Percentiles rank a stretch among this genome's conserved stretches.
Evolutionary conservation across 1,140 invertebrate species (phyloP).

Genomic region (Proctacanthus coquilletti): DNA sequence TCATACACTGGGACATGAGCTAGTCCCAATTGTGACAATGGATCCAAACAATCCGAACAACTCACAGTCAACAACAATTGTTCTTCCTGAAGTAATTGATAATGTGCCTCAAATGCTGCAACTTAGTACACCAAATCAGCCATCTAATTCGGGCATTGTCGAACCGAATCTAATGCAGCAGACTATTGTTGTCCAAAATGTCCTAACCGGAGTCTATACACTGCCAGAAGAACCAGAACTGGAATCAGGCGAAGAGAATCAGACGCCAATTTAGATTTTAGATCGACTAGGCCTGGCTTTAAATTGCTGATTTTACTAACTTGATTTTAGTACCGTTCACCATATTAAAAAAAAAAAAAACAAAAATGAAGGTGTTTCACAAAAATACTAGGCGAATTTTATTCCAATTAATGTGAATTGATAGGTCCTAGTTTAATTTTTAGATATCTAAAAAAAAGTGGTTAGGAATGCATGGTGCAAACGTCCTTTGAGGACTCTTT

Average conservation of each 20-base stretch:
- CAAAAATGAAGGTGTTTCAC: too few relatives aligned
- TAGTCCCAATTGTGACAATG: constrained; percentile 29
- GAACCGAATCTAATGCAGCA: not conserved
- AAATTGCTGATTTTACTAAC: too few relatives aligned
- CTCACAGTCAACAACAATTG: constrained; percentile 7
- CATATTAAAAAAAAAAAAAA: too few relatives aligned
- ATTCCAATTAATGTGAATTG: too few relatives aligned
- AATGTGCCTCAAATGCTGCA: constrained; percentile 10
- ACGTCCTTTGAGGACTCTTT: too few relatives aligned
- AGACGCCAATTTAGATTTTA: too few relatives aligned
- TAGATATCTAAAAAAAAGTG: too few relatives aligned
- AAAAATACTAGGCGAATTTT: too few relatives aligned
- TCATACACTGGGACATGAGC: constrained; percentile 15
- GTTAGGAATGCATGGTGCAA: too few relatives aligned
- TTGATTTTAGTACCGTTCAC: too few relatives aligned
- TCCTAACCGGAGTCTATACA: constrained; percentile 41
- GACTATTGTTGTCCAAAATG: constrained; percentile 7
- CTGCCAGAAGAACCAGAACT: constrained; percentile 45
- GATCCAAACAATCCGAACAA: constrained; percentile 19
- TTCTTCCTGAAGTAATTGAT: constrained; percentile 26
- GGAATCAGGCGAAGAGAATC: constrained; percentile 39
- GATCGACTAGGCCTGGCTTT: too few relatives aligned
- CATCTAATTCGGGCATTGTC: not conserved
- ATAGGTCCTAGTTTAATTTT: too few relatives aligned
- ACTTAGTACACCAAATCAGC: not conserved